These are phyloP conservation scores for Therioaphis trifolii DNA, from an alignment of 2,888 invertebrate genomes.

Conservation along the genomic window DNA sequence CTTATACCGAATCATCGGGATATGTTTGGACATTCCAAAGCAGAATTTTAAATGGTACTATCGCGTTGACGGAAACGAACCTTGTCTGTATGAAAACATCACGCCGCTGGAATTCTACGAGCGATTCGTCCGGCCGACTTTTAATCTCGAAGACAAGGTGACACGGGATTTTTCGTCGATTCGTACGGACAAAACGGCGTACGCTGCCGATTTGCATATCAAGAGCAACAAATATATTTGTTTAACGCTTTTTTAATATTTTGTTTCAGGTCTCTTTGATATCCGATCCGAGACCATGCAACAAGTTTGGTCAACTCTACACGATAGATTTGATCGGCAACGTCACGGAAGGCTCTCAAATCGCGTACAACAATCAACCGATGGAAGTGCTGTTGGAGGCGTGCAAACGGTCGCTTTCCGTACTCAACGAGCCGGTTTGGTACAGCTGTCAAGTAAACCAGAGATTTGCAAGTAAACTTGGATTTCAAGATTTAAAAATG, in stretches of 20 bases:
- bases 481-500: conserved; percentile 82
- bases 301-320: conserved; percentile 82
- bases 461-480: conserved; percentile 80
- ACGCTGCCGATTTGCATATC: too few relatives aligned
- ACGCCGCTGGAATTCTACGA: conserved; percentile 85
- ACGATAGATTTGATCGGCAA: conserved; percentile 89
- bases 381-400: conserved; percentile 80
- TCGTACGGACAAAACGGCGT: neutral
- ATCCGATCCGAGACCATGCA: conserved; percentile 83
- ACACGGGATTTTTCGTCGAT: neutral
- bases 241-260: neutral
- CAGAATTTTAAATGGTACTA: conserved; percentile 86
- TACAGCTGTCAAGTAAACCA: conserved; percentile 87
- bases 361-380: conserved; percentile 89
- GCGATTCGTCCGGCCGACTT: conserved; percentile 79
- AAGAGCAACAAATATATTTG: neutral
- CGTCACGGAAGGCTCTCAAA: conserved; percentile 81
- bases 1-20: conserved; percentile 84
- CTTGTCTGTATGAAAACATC: conserved; percentile 79
- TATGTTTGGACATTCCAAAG: conserved; percentile 86
- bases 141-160: conserved; percentile 86
- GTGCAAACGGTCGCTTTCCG: conserved; percentile 78
- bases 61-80: conserved; percentile 80
- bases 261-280: conserved; percentile 81
- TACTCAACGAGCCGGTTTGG: conserved; percentile 88